Conservation (phyloP, 23 tunicate species). For the Styela plicata region DNA sequence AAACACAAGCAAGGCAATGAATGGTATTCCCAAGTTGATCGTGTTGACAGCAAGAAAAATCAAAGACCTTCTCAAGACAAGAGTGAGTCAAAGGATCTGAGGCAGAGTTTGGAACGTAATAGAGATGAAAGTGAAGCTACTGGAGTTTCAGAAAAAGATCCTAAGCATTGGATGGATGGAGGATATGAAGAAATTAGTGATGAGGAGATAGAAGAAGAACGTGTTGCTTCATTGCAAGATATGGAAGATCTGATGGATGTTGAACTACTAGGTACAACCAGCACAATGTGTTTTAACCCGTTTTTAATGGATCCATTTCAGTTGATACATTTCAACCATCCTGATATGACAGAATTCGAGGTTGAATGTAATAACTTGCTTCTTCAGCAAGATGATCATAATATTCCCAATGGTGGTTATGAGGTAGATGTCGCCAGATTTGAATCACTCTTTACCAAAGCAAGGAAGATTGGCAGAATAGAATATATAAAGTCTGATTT, state of each 20-base stretch:
- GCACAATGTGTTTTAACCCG: slow-evolving; percentile 73
- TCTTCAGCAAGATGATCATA: slow-evolving; percentile 5
- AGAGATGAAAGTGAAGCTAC: neutral
- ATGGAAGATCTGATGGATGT: slow-evolving; percentile 72
- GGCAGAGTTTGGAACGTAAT: neutral
- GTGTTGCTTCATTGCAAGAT: slow-evolving; percentile 47
- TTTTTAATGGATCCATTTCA: slow-evolving; percentile 63
- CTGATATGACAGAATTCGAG: slow-evolving; percentile 60
- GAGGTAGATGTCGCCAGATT: slow-evolving; percentile 21
- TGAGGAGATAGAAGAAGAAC: slow-evolving; percentile 63
- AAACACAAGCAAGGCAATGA: neutral
- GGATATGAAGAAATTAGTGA: slow-evolving; percentile 58
- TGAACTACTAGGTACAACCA: slow-evolving; percentile 50
- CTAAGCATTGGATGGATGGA: slow-evolving; percentile 14
- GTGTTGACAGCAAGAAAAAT: neutral
- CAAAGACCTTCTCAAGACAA: neutral
- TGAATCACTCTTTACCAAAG: slow-evolving; percentile 32
- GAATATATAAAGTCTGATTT: neutral
- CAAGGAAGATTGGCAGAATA: slow-evolving; percentile 31
- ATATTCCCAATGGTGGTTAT: slow-evolving; percentile 5
- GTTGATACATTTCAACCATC: slow-evolving; percentile 53
- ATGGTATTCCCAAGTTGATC: neutral
- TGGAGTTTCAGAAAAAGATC: no score
- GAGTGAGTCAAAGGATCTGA: neutral
- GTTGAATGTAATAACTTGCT: slow-evolving; percentile 33